Conservation (phyloP, 2,113 vertebrate species). For the Ictidomys tridecemlineatus region DNA sequence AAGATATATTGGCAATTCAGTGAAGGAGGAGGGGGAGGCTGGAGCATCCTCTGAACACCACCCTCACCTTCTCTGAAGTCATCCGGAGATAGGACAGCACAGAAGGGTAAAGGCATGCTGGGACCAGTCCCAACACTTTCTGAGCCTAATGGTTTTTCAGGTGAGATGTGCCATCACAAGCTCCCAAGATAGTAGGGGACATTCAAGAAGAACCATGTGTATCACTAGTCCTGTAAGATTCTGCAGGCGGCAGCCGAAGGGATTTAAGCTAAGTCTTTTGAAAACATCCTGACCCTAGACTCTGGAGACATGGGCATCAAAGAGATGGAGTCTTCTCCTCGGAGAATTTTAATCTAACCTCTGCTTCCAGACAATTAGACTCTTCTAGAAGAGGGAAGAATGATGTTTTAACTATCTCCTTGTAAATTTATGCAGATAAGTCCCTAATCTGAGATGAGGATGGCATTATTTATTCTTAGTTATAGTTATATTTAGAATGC, state of each 20-base stretch:
- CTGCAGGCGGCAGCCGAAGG: conserved; percentile 48
- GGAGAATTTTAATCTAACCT: not conserved
- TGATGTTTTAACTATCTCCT: conserved; percentile 33
- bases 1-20: conserved; percentile 89
- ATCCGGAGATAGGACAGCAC: conserved; percentile 83
- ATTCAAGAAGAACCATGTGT: not conserved
- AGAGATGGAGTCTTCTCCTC: not conserved
- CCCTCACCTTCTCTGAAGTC: conserved; percentile 87
- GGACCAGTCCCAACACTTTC: conserved; percentile 84
- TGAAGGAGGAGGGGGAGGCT: conserved; percentile 78
- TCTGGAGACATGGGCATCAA: conserved; percentile 33
- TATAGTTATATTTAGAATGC: not conserved
- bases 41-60: conserved; percentile 69
- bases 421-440: conserved; percentile 21
- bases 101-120: conserved; percentile 83
- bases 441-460: not conserved
- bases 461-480: conserved; percentile 32
- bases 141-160: conserved; percentile 86
- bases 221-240: not conserved
- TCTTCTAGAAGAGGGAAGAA: not conserved
- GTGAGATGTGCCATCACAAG: conserved; percentile 76
- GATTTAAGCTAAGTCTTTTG: conserved; percentile 35
- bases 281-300: conserved; percentile 34
- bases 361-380: not conserved
- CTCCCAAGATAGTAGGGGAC: conserved; percentile 70